Percentiles rank a stretch among this genome's conserved stretches.
These are phyloP conservation scores for Notamacropus eugenii DNA, from an alignment of 2,797 vertebrate species.

Conservation along the genomic window DNA sequence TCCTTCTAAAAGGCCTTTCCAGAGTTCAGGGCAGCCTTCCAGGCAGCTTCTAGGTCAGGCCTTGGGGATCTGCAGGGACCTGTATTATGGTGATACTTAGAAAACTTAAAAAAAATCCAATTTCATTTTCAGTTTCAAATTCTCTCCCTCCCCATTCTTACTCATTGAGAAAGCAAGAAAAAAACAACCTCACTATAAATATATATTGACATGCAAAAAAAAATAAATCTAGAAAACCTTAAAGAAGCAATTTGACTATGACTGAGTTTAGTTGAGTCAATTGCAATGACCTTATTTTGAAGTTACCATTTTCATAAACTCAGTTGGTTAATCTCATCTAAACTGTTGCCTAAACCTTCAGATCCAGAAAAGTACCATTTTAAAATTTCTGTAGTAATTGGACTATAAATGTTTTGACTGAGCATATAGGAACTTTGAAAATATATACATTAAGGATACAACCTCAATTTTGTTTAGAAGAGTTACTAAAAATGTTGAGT, in stretches of 20 bases:
- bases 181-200: neutral
- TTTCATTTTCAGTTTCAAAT: neutral
- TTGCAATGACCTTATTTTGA: neutral
- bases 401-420: neutral
- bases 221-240: neutral
- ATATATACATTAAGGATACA: neutral
- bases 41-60: neutral
- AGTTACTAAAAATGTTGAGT: neutral
- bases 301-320: neutral
- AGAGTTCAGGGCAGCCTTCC: neutral
- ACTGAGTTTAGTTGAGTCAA: neutral
- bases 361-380: neutral
- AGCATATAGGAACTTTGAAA: neutral
- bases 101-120: neutral
- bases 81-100: neutral
- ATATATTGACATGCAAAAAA: neutral
- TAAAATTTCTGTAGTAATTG: conserved; percentile 27
- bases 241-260: neutral
- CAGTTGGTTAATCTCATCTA: neutral
- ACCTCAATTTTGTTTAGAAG: neutral
- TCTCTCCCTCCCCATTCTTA: neutral
- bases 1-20: neutral
- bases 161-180: neutral
- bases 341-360: conserved; percentile 8
- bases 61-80: neutral